Evolutionary conservation across 2,888 invertebrate genomes (phyloP), one percentile per base, ranked within the genome.

Genomic region (Drosophila monieri): DNA sequence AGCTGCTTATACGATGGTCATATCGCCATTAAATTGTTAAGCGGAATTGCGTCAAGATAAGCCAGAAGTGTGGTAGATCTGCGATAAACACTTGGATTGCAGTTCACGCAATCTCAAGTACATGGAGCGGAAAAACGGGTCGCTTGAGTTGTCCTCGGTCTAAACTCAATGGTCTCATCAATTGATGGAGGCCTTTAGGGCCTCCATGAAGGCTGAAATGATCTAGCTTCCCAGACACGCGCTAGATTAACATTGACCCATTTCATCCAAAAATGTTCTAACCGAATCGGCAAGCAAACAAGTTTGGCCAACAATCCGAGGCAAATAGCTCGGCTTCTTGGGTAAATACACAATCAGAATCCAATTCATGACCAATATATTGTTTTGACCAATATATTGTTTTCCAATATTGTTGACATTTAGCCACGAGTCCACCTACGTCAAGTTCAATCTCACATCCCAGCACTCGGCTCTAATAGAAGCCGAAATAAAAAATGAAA

Each of bases 31-130:
- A 57, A 75, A 75, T 58, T 61, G 73, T 64, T 74, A 71, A 84
- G 56, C 77, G 72, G 64, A 53, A 64, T 74, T 56, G 67, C 77
- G 72, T 57, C 59, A 61, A 56, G 80, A 80, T 84, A 80, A 84
- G 66, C 51, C 59, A 53, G 39, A 47, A 84, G 61, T 80, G 62
- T 41, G 23, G 54, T 48, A 73, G 65, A 77, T 72, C 23, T 56
- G 62, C 57, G 80, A 81, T 87, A 77, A 81, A 59, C 43, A 48
- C 25, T 47, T 68, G 39, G 55, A 83, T 69, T 66, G 53, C 30
- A 44, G 48, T 21, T 44, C 21, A 30, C 0, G 12, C 49, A 69
- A 58, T 58, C 69, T 56, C 39, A 47, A 68, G 69, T 48, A 6
- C 43, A 5, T 41, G 23, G 32, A 27, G 41, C 21, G 15, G 30